Evolutionary conservation across 2,888 invertebrate genomes (phyloP).

Genomic region (Sarcophaga rosellei): DNA sequence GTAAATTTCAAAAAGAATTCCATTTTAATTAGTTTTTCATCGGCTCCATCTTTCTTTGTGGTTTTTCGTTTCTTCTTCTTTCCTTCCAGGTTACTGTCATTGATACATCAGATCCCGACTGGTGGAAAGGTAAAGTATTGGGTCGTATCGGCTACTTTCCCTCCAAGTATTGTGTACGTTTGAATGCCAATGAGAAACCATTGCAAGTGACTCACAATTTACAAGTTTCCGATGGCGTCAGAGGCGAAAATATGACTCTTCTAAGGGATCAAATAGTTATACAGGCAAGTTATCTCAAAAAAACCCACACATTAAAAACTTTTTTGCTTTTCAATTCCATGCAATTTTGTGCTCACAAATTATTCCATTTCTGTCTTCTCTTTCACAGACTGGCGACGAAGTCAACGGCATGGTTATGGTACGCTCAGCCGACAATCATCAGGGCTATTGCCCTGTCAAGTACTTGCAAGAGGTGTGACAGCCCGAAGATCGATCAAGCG

Average conservation of each 20-base stretch:
- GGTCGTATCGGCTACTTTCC: constrained; percentile 96
- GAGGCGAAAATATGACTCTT: constrained; percentile 86
- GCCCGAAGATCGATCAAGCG: constrained; percentile 81
- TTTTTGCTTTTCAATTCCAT: not conserved
- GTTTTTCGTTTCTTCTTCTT: not conserved
- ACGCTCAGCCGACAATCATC: constrained; percentile 94
- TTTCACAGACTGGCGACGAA: constrained; percentile 89
- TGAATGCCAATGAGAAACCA: constrained; percentile 94
- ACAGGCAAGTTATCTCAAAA: constrained; percentile 80
- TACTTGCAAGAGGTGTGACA: constrained; percentile 98
- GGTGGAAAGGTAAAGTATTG: constrained; percentile 98
- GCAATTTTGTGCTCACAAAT: not conserved
- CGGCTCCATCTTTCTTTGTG: not conserved
- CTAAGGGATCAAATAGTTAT: constrained; percentile 97
- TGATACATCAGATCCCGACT: constrained; percentile 96
- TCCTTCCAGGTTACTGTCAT: constrained; percentile 90
- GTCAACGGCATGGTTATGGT: constrained; percentile 97
- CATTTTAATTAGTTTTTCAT: constrained; percentile 1
- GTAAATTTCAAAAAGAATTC: constrained; percentile 4
- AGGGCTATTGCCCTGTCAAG: constrained; percentile 96
- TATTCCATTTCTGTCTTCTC: not conserved
- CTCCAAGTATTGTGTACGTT: constrained; percentile 95
- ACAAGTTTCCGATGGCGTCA: constrained; percentile 92
- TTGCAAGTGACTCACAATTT: constrained; percentile 94
- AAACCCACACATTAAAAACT: not conserved